Conservation (phyloP, 2,888 invertebrate genomes). For the Lycophotia porphyrea region DNA sequence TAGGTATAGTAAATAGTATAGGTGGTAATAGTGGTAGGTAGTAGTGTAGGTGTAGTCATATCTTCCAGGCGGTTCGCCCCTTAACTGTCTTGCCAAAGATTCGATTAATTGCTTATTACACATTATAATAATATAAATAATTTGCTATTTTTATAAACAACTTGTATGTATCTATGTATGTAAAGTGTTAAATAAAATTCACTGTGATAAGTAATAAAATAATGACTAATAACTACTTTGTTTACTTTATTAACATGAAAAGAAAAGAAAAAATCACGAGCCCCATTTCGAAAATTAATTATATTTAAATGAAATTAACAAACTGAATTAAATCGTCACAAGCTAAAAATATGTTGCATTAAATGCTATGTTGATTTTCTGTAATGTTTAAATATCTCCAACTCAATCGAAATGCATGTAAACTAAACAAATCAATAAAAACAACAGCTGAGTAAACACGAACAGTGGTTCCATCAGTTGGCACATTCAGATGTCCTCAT, state of each 20-base stretch:
- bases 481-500: slow-evolving; percentile 82
- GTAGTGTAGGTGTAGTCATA: no score
- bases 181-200: slow-evolving; percentile 67
- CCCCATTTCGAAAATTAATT: slow-evolving; percentile 81
- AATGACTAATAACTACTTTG: slow-evolving; percentile 67
- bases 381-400: slow-evolving; percentile 75
- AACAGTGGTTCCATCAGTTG: slow-evolving; percentile 84
- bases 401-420: slow-evolving; percentile 80
- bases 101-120: slow-evolving; percentile 55
- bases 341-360: slow-evolving; percentile 84
- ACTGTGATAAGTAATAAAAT: slow-evolving; percentile 82
- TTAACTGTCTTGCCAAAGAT: slow-evolving; percentile 72
- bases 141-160: slow-evolving; percentile 52
- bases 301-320: slow-evolving; percentile 88
- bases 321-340: slow-evolving; percentile 86
- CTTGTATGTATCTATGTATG: slow-evolving; percentile 57
- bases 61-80: neutral
- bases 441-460: slow-evolving; percentile 81
- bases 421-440: slow-evolving; percentile 81
- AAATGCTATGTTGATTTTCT: slow-evolving; percentile 80
- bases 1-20: neutral
- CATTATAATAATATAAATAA: slow-evolving; percentile 37
- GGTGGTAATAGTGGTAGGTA: neutral
- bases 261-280: slow-evolving; percentile 62
- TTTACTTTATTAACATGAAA: slow-evolving; percentile 48